These are phyloP conservation scores for Chrysotoxum bicinctum DNA, from an alignment of 2,888 invertebrate genomes.

Conservation along the genomic window DNA sequence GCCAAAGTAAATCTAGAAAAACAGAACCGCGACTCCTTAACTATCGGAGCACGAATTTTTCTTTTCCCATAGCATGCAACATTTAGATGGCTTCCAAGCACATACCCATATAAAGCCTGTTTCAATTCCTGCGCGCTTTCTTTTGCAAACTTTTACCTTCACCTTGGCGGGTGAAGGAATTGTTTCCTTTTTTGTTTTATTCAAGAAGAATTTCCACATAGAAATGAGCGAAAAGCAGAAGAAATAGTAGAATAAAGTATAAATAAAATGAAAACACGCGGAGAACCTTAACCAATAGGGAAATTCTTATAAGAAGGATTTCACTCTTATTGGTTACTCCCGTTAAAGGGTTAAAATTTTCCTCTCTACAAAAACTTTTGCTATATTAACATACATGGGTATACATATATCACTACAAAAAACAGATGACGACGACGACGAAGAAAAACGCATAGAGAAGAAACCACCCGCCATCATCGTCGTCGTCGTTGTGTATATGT, in stretches of 20 bases:
- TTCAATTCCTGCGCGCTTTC: conserved; percentile 60
- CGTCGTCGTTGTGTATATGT: not conserved
- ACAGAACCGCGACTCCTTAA: conserved; percentile 36
- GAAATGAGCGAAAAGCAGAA: conserved; percentile 2
- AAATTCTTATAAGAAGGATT: conserved; percentile 68
- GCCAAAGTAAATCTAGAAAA: not conserved
- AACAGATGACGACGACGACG: not conserved
- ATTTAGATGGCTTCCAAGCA: not conserved
- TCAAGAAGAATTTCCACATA: not conserved
- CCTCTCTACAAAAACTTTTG: conserved; percentile 50
- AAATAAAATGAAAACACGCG: conserved; percentile 69
- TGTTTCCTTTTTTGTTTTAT: not conserved
- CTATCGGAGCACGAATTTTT: not conserved
- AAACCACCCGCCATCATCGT: conserved; percentile 14
- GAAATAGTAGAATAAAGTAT: conserved; percentile 31
- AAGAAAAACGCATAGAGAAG: not conserved
- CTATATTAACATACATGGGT: conserved; percentile 12
- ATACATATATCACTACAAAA: conserved; percentile 10
- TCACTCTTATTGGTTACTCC: conserved; percentile 66
- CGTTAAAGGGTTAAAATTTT: conserved; percentile 56
- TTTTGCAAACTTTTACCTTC: conserved; percentile 32
- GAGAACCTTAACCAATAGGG: conserved; percentile 70
- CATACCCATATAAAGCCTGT: not conserved
- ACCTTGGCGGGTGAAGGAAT: not conserved
- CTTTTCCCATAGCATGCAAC: not conserved